These are phyloP conservation scores for Lepus europaeus DNA, from an alignment of 2,113 vertebrate species.

Conservation along the genomic window DNA sequence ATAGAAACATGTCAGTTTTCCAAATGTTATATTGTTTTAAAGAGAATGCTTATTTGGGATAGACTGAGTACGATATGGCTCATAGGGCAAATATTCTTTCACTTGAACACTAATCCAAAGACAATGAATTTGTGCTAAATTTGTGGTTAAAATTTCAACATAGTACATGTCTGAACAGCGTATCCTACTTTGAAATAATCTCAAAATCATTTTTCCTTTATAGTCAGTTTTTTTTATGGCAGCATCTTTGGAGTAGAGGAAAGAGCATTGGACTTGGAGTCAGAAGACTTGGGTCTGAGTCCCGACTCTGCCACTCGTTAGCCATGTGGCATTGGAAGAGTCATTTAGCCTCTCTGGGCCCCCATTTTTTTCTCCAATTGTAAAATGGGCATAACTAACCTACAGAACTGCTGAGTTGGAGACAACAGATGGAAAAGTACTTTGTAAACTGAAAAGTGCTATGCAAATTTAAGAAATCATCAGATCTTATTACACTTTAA, in stretches of 20 bases:
- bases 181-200: not conserved
- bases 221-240: slow-evolving; percentile 1
- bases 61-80: not conserved
- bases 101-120: slow-evolving; percentile 18
- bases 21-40: slow-evolving; percentile 21
- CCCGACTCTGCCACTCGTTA: slow-evolving; percentile 65
- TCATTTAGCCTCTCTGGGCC: slow-evolving; percentile 63
- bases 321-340: slow-evolving; percentile 51
- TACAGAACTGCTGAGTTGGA: not conserved
- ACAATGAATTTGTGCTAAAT: not conserved
- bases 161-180: not conserved
- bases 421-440: not conserved
- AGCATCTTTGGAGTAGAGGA: slow-evolving; percentile 71
- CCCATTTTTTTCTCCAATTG: not conserved
- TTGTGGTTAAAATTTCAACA: slow-evolving; percentile 43
- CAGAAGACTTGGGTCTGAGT: slow-evolving; percentile 68
- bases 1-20: not conserved
- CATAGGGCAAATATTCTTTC: not conserved
- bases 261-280: slow-evolving; percentile 78
- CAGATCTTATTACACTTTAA: not conserved
- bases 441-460: slow-evolving; percentile 6
- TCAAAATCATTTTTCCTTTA: slow-evolving; percentile 40
- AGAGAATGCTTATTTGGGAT: slow-evolving; percentile 19
- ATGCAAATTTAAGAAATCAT: slow-evolving; percentile 24
- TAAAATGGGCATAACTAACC: not conserved